These are phyloP conservation scores for Pyrrhopygopsis socrates DNA, from an alignment of 2,888 invertebrate genomes.

Conservation along the genomic window DNA sequence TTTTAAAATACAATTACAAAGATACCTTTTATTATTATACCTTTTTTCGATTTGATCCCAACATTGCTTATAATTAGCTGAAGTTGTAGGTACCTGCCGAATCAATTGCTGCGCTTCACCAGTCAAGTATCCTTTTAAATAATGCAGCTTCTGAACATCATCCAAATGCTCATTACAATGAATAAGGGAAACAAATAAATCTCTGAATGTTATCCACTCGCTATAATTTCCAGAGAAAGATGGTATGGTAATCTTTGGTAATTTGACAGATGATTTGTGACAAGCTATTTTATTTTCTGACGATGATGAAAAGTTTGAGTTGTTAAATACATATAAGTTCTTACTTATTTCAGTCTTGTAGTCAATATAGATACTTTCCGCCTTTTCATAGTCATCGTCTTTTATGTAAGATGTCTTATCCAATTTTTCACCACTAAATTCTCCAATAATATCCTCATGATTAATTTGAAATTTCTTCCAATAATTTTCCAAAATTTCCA, in stretches of 20 bases:
- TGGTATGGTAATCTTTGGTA: too few relatives aligned
- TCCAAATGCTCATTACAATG: constrained; percentile 63
- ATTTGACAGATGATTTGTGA: too few relatives aligned
- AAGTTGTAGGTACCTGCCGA: constrained; percentile 52
- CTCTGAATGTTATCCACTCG: constrained; percentile 3
- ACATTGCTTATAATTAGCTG: constrained; percentile 47
- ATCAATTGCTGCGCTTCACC: constrained; percentile 83
- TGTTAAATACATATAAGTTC: too few relatives aligned
- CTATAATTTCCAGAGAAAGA: background rate
- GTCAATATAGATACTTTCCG: too few relatives aligned
- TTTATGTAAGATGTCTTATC: background rate
- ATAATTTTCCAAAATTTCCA: background rate
- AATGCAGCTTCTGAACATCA: constrained; percentile 69
- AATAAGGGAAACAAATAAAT: background rate
- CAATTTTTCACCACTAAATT: background rate
- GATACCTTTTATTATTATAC: constrained; percentile 65
- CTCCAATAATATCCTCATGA: background rate
- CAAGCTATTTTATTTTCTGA: too few relatives aligned
- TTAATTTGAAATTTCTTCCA: background rate
- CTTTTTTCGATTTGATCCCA: constrained; percentile 47
- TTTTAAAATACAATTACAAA: constrained; percentile 52
- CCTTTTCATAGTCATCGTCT: background rate
- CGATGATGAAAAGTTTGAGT: too few relatives aligned
- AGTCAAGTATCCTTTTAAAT: constrained; percentile 56
- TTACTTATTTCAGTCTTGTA: too few relatives aligned